Evolutionary conservation across 2,888 invertebrate species (phyloP).

Genomic region (Cremastinae sp.): DNA sequence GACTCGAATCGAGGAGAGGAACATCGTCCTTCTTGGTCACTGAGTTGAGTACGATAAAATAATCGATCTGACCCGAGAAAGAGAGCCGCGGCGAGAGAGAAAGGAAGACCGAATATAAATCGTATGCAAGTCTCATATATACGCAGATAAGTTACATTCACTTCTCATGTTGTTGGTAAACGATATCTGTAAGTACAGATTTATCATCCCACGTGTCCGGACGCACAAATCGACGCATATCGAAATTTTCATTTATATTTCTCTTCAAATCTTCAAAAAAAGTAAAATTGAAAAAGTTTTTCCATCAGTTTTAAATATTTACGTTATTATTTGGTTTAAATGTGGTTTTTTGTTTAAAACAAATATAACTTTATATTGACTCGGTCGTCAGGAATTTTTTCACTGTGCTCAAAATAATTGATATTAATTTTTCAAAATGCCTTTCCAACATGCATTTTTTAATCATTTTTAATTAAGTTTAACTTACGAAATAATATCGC

Average conservation of each 20-base stretch:
- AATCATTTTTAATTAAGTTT: too few relatives aligned
- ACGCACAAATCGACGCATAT: constrained; percentile 46
- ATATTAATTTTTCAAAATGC: too few relatives aligned
- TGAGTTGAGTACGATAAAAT: constrained; percentile 51
- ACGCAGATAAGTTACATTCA: constrained; percentile 26
- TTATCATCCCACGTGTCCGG: constrained; percentile 71
- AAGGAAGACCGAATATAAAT: constrained; percentile 22
- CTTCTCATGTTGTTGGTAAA: constrained; percentile 47
- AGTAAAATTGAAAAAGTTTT: too few relatives aligned
- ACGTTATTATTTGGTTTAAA: too few relatives aligned
- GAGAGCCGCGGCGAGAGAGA: constrained; percentile 12
- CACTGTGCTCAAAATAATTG: too few relatives aligned
- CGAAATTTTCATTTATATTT: constrained; percentile 37
- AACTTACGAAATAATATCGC: too few relatives aligned
- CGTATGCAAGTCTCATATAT: constrained; percentile 20
- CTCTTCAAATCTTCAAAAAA: background rate
- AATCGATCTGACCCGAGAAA: constrained; percentile 53
- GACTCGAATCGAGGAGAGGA: constrained; percentile 32
- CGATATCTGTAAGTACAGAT: constrained; percentile 68
- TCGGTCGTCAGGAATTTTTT: too few relatives aligned
- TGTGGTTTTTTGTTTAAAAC: too few relatives aligned
- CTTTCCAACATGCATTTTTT: too few relatives aligned
- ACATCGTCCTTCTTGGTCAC: constrained; percentile 41
- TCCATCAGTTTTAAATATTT: too few relatives aligned
- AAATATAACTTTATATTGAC: too few relatives aligned